phyloP scores from a whole-genome alignment of 2,113 vertebrate species.

The Alexandromys fortis region DNA sequence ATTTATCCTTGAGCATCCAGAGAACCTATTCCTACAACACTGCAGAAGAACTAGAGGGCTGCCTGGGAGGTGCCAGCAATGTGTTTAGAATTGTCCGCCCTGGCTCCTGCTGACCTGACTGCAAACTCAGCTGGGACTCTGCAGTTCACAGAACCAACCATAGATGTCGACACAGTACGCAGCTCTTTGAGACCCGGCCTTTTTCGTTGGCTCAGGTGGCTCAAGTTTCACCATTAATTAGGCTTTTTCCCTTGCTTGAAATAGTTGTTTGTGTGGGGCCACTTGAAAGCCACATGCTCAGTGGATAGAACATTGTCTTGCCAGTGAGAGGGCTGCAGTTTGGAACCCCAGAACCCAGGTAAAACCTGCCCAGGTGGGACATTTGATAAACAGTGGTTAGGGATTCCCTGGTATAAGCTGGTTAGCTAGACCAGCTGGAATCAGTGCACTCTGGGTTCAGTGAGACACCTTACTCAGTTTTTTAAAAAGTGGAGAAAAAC shows the following conservation, averaged over 20 bases:
- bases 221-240: background rate
- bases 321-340: background rate
- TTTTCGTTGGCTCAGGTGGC: background rate
- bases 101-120: fast-evolving
- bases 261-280: background rate
- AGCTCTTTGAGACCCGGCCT: background rate
- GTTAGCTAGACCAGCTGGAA: background rate
- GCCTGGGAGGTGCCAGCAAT: too few relatives aligned
- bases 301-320: background rate
- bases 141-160: slow-evolving; percentile 34
- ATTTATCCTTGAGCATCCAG: background rate
- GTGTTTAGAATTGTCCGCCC: background rate
- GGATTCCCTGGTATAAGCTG: background rate
- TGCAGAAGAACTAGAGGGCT: background rate
- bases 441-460: background rate
- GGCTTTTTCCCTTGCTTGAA: slow-evolving; percentile 20
- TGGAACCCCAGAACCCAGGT: background rate
- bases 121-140: background rate
- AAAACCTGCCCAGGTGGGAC: background rate
- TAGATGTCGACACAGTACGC: slow-evolving; percentile 61
- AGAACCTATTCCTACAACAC: too few relatives aligned
- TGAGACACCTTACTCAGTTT: background rate
- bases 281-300: background rate
- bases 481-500: too few relatives aligned
- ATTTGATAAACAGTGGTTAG: background rate